Conservation (phyloP, 35 echinoderm and acorn worm species). For the Heliocidaris tuberculata region DNA sequence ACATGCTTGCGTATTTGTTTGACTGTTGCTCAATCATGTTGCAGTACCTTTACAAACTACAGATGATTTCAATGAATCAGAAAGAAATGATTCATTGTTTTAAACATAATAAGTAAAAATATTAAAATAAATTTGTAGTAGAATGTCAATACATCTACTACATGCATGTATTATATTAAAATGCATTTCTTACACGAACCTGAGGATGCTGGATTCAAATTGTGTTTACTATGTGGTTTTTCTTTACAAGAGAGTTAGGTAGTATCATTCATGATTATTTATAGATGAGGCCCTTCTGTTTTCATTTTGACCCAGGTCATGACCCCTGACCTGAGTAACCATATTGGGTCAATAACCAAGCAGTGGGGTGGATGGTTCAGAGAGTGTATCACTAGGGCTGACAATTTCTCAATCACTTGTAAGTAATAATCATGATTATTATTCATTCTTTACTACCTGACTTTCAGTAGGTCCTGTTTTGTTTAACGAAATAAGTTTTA, state of each 20-base stretch:
- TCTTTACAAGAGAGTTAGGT: not conserved
- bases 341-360: conserved; percentile 64
- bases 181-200: not conserved
- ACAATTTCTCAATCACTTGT: conserved; percentile 66
- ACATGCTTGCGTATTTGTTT: too few species aligned
- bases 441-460: not conserved
- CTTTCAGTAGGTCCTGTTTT: too few species aligned
- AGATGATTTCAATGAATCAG: too few species aligned
- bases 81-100: too few species aligned
- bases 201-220: not conserved
- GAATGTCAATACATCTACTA: too few species aligned
- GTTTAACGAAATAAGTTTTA: too few species aligned
- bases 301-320: conserved; percentile 34
- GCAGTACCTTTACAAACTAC: too few species aligned
- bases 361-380: conserved; percentile 70
- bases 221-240: not conserved
- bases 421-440: not conserved
- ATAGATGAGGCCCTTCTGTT: not conserved
- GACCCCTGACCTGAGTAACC: conserved; percentile 30
- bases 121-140: too few species aligned
- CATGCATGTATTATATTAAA: too few species aligned
- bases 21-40: too few species aligned
- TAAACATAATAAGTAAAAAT: too few species aligned
- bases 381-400: conserved; percentile 62
- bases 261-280: not conserved